Conservation (phyloP, 2,113 vertebrate species). For the Cynoglossus semilaevis region DNA sequence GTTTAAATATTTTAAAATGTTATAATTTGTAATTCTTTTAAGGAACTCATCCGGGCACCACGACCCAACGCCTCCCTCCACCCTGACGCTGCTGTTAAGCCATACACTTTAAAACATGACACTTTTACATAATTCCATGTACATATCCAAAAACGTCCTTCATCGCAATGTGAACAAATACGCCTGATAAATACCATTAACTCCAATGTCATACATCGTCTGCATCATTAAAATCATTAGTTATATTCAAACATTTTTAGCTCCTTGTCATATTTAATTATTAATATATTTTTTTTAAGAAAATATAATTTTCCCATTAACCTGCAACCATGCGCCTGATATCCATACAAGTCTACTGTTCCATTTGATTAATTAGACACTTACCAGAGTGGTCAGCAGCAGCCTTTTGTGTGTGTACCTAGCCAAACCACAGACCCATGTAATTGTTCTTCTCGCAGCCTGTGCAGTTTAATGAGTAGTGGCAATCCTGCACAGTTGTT, state of each 20-base stretch:
- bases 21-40: no score
- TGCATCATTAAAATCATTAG: no score
- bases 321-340: background rate
- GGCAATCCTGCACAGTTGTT: slow-evolving; percentile 52
- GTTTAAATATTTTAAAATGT: no score
- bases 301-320: background rate
- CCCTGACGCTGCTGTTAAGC: no score
- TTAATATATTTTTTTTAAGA: background rate
- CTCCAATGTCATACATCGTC: no score
- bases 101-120: no score
- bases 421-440: slow-evolving; percentile 54
- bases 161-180: no score
- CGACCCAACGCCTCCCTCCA: no score
- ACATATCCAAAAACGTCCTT: no score
- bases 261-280: background rate
- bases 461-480: slow-evolving; percentile 53
- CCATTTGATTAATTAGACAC: slow-evolving; percentile 1
- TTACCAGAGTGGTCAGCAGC: slow-evolving; percentile 14
- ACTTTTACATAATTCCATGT: no score
- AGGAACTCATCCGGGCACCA: no score
- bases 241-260: background rate
- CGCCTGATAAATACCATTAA: no score
- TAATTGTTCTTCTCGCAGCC: slow-evolving; percentile 50
- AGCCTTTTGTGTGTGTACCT: slow-evolving; percentile 36
- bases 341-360: slow-evolving; percentile 4